Evolutionary conservation across 1,140 invertebrate species (phyloP), one percentile per base, ranked within the genome.

Genomic region (Varroa destructor): DNA sequence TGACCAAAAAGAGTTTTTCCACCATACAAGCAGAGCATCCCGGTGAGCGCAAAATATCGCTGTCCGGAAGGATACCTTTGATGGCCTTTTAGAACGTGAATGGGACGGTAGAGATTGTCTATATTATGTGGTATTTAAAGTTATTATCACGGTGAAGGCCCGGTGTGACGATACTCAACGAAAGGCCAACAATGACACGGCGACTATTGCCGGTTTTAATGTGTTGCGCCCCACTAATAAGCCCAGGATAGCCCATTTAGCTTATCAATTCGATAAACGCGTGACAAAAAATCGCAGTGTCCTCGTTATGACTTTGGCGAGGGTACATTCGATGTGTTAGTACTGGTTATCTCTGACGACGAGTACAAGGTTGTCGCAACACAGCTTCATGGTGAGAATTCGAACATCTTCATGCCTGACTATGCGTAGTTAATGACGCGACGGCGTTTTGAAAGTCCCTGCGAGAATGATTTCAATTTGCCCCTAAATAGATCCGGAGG

Each of bases 61-160:
- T 12, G 25, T 78, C 78, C 43, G 79, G 79, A 77, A 78, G 80
- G 58, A 74, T 79, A 6, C 78, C 79, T 42, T 75, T 79, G 46
- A 80, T 80, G 79, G 76, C 80, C 54, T 73, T 79, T 42, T 58
- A 56, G 46, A 79, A 79, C 73, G 79, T 79, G 78, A 79, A 81
- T 74, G 77, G 79, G 72, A 79, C 77, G 72, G 80, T 78, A n/a
- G 67, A 74, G 73, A 43, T 25, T 71, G 64, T 73, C 42, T 76
- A 2, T 71, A 56, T 51, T 12, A 46, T 54, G 71, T 58, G 55
- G 76, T 76, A 0, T 76, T 72, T 46, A 80, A 81, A 56, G 82
- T 81, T 0, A 80, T 82, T 8, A 76, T 81, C 70, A 81, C 80
- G 40, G 80, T 82, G 5, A 81, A 80, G 6, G 81, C 80, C 2